Percentiles rank a stretch among this genome's conserved stretches.
phyloP scores from a whole-genome alignment of 2,888 invertebrate species.

The Lymantria dispar region DNA sequence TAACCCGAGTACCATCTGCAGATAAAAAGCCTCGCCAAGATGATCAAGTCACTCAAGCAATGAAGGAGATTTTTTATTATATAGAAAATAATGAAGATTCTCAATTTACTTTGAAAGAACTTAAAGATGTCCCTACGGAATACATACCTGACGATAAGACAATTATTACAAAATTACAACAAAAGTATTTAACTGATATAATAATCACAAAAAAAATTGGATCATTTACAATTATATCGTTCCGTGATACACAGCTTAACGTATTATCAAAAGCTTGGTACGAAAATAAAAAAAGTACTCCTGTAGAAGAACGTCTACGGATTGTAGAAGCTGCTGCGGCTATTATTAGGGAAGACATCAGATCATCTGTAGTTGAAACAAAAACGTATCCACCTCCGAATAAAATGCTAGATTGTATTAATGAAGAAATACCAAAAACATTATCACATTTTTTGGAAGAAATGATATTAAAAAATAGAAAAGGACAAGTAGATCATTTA shows the following conservation, averaged over 20 bases:
- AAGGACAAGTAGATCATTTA: conserved; percentile 12
- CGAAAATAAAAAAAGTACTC: conserved; percentile 41
- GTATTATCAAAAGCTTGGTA: conserved; percentile 47
- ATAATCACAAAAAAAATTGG: conserved; percentile 37
- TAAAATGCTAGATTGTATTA: conserved; percentile 16
- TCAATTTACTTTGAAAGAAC: conserved; percentile 50
- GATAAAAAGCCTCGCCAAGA: conserved; percentile 41
- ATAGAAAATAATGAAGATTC: conserved; percentile 52
- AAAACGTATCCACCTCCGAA: conserved; percentile 15
- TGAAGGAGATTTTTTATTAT: conserved; percentile 48
- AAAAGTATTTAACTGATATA: conserved; percentile 39
- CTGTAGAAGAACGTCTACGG: conserved; percentile 39
- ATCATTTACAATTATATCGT: conserved; percentile 45
- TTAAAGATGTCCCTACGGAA: conserved; percentile 41
- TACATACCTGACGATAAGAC: conserved; percentile 46
- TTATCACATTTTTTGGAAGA: neutral
- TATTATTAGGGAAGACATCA: conserved; percentile 23
- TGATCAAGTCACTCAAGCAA: conserved; percentile 48
- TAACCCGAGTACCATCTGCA: conserved; percentile 37
- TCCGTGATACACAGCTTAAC: conserved; percentile 42
- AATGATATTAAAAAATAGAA: conserved; percentile 1
- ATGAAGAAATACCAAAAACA: neutral
- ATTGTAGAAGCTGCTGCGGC: conserved; percentile 18
- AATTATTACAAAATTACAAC: conserved; percentile 40
- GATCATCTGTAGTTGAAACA: conserved; percentile 13